phyloP scores from a whole-genome alignment of 2,113 vertebrate species.

The Lamprologus lemairii region DNA sequence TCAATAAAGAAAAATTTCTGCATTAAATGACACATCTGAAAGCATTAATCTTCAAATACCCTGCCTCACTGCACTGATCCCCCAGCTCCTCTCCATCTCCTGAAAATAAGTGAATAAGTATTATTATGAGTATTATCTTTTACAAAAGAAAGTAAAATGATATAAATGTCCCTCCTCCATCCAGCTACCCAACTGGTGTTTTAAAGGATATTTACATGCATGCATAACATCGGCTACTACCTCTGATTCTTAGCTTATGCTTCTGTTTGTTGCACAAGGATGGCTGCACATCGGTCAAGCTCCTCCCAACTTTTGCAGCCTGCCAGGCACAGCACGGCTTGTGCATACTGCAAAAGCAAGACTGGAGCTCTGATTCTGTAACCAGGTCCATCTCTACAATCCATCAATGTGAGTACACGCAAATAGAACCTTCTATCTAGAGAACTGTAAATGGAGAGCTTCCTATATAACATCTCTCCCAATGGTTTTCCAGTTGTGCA shows the following conservation, averaged over 20 bases:
- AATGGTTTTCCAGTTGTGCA: not conserved
- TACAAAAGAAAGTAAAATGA: not conserved
- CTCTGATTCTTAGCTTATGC: not conserved
- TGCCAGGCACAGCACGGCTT: not conserved
- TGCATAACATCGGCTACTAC: accelerated
- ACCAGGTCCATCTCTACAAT: not conserved
- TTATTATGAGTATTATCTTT: not conserved
- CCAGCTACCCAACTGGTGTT: not conserved
- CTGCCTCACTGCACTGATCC: not conserved
- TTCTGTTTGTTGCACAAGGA: not conserved
- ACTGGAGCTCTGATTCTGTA: not conserved
- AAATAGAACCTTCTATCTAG: not conserved
- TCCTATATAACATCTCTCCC: not conserved
- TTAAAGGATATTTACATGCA: not conserved
- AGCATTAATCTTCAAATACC: not conserved
- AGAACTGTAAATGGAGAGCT: not conserved
- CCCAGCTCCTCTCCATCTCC: not conserved
- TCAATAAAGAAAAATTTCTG: not conserved
- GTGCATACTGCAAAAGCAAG: not conserved
- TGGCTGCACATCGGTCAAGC: not conserved
- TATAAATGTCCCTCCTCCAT: not conserved
- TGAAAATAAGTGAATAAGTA: not conserved
- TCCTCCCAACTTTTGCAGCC: not conserved
- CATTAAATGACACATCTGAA: not conserved
- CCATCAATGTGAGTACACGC: not conserved